Evolutionary conservation across 2,888 invertebrate species (phyloP).

Genomic region (Rambutsinella grinnellia): DNA sequence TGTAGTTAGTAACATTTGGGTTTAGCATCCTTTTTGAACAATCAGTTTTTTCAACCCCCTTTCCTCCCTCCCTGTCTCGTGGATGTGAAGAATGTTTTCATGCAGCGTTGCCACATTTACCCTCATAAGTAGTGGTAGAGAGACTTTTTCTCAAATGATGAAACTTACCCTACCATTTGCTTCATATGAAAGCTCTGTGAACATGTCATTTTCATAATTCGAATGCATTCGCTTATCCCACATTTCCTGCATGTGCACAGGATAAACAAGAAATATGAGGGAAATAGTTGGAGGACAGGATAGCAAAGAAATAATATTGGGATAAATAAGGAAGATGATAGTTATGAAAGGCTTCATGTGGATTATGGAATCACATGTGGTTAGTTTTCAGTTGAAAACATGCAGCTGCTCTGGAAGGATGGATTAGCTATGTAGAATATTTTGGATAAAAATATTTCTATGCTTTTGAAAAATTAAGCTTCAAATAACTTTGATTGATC

Average conservation of each 20-base stretch:
- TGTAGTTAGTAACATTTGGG: neutral
- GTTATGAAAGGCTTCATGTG: neutral
- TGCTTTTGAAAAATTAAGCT: too few relatives aligned
- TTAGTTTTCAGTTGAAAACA: slow-evolving; percentile 25
- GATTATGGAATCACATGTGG: slow-evolving; percentile 22
- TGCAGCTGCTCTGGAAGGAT: slow-evolving; percentile 35
- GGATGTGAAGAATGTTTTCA: too few relatives aligned
- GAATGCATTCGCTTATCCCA: too few relatives aligned
- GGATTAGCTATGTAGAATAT: too few relatives aligned
- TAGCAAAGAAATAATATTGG: neutral
- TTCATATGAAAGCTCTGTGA: too few relatives aligned
- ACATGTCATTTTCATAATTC: too few relatives aligned
- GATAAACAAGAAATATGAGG: neutral
- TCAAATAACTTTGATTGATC: too few relatives aligned
- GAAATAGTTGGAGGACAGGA: neutral
- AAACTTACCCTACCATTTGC: neutral
- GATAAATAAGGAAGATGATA: neutral
- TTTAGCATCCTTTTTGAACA: neutral
- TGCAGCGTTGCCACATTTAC: neutral
- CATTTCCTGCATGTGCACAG: too few relatives aligned
- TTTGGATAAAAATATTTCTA: too few relatives aligned
- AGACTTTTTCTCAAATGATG: neutral
- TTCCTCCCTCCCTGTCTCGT: neutral
- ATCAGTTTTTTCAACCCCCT: neutral
- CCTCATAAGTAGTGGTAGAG: too few relatives aligned